Evolutionary conservation across 2,888 invertebrate species (phyloP).

Genomic region (Hyppa rectilinea): DNA sequence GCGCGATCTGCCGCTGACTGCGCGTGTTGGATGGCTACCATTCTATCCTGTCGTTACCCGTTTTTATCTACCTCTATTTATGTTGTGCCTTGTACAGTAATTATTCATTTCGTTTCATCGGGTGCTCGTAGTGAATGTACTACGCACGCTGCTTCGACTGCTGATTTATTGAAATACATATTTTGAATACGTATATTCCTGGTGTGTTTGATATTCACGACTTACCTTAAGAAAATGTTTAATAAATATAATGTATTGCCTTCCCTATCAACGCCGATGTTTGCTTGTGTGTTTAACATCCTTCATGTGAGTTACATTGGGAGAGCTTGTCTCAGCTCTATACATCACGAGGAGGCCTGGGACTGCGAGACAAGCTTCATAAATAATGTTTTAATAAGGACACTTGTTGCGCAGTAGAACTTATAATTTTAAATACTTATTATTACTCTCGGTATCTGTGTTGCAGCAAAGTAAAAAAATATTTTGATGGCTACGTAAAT

Average conservation of each 20-base stretch:
- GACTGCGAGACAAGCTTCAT: constrained; percentile 46
- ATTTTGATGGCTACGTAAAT: neutral
- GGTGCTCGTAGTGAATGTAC: constrained; percentile 67
- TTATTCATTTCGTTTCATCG: constrained; percentile 71
- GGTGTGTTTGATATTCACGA: constrained; percentile 60
- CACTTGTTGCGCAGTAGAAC: constrained; percentile 42
- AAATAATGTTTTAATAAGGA: constrained; percentile 54
- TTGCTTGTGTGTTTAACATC: constrained; percentile 60
- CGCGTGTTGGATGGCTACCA: constrained; percentile 81
- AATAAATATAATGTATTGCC: constrained; percentile 58
- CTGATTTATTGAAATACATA: constrained; percentile 72
- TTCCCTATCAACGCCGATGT: constrained; percentile 56
- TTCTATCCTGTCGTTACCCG: constrained; percentile 81
- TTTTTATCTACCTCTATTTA: constrained; percentile 84
- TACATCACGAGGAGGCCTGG: constrained; percentile 33
- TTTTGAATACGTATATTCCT: constrained; percentile 62
- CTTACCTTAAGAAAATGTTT: constrained; percentile 60
- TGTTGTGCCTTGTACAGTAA: constrained; percentile 78
- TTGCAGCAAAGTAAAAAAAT: neutral
- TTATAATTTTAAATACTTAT: constrained; percentile 34
- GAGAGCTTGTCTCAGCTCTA: constrained; percentile 47
- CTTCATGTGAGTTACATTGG: constrained; percentile 52
- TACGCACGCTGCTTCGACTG: constrained; percentile 66
- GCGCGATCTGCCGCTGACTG: constrained; percentile 78
- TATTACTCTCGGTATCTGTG: constrained; percentile 2